Percentiles rank a stretch among this genome's conserved stretches.
Evolutionary conservation across 2,888 invertebrate species (phyloP).

Genomic region (Papilio gigon): DNA sequence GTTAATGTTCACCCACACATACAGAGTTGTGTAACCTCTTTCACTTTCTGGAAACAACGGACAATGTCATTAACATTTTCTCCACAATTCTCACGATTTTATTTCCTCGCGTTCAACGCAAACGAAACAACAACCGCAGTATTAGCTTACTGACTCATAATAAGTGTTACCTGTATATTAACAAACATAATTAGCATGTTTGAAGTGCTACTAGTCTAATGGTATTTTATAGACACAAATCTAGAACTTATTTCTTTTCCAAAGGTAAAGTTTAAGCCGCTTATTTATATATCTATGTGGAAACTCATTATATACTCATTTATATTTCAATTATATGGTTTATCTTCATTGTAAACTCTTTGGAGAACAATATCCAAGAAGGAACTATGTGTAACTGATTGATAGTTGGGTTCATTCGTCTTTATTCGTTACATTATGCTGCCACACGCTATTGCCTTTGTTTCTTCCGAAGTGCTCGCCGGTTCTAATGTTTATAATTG

Average conservation of each 20-base stretch:
- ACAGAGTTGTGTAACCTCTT: slow-evolving; percentile 32
- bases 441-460: neutral
- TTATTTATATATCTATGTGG: no score
- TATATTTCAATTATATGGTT: no score
- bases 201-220: no score
- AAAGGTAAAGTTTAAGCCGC: no score
- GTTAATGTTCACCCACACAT: slow-evolving; percentile 26
- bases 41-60: slow-evolving; percentile 37
- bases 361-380: neutral
- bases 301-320: no score
- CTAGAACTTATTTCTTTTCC: no score
- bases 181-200: neutral
- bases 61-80: slow-evolving; percentile 42
- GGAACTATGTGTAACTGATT: neutral
- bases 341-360: neutral
- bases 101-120: slow-evolving; percentile 4
- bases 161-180: neutral
- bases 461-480: neutral
- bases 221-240: no score
- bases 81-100: slow-evolving; percentile 34
- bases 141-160: neutral
- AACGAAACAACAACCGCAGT: neutral
- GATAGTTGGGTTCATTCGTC: neutral
- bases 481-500: neutral
- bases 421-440: neutral